phyloP scores from a whole-genome alignment of 2,113 vertebrate species.

The Coregonus clupeaformis region DNA sequence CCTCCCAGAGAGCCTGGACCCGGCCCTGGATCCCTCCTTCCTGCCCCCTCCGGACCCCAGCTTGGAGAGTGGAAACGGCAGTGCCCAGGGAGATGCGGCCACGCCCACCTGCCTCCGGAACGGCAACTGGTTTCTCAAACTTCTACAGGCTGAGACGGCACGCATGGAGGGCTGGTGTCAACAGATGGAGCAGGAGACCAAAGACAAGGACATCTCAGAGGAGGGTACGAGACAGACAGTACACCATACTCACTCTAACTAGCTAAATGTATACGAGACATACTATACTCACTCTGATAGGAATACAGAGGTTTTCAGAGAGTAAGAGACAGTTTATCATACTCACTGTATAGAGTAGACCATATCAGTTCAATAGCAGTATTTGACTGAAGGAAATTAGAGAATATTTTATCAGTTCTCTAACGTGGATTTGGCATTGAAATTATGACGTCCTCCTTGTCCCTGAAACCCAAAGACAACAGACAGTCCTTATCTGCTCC shows the following conservation, averaged over 20 bases:
- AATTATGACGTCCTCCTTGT: background rate
- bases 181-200: slow-evolving; percentile 98
- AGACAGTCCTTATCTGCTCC: background rate
- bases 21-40: slow-evolving; percentile 92
- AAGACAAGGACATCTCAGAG: slow-evolving; percentile 86
- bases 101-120: slow-evolving; percentile 85
- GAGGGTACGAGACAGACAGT: slow-evolving; percentile 70
- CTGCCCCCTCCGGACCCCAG: slow-evolving; percentile 95
- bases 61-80: slow-evolving; percentile 84
- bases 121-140: slow-evolving; percentile 97
- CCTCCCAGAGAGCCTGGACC: slow-evolving; percentile 88
- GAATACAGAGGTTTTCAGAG: background rate
- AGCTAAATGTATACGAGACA: background rate
- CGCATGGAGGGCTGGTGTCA: slow-evolving; percentile 98
- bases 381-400: too few species aligned
- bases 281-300: too few species aligned
- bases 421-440: slow-evolving; percentile 3
- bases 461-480: background rate
- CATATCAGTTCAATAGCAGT: too few species aligned
- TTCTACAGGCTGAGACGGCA: slow-evolving; percentile 94
- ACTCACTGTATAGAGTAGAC: too few species aligned
- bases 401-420: slow-evolving; percentile 11
- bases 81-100: slow-evolving; percentile 66
- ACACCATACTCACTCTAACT: too few species aligned
- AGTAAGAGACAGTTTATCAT: background rate